Base-by-base conservation (phyloP, 2,888 invertebrate genomes). In the Pammene aurita region DNA sequence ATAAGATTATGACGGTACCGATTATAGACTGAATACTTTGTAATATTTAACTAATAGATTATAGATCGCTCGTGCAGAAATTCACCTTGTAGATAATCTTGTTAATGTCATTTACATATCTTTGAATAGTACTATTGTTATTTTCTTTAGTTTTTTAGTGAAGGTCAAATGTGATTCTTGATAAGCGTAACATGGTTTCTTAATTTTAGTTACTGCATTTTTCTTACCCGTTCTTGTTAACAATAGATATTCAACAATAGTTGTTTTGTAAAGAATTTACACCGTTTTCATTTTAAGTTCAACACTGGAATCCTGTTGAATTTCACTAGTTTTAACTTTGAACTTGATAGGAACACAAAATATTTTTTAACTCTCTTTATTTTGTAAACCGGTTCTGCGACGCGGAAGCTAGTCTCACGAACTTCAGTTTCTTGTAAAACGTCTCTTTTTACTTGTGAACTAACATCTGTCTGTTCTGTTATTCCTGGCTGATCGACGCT, bases 341-440 rank as follows among this genome's bases (percentile, higher is more conserved):
- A 77, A 74, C 72, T 76, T 74, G 76, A 74, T 73, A 76, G 75
- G 75, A 75, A 75, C 71, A 48, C 66, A 71, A 65, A 58, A 52
- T 73, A 75, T 72, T 76, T 76, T 77, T 75, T 73, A 78, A 74
- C 74, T 74, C 72, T 62, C 10, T 52, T 66, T 72, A 67, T 72
- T 73, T 58, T 62, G 61, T 50, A 65, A 85, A 90, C 90, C 84
- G 84, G 90, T 89, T 84, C 71, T 77, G 78, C 80, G 80, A 89
- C 80, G 74, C 89, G 90, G 90, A 91, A 90, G 87, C 76, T 76
- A 77, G 78, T 86, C 87, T 76, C 84, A 85, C 86, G 82, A 80
- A 85, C 84, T 88, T 84, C 84, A 82, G 85, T 86, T 89, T 85
- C 80, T 75, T 83, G 80, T 80, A 84, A 86, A 78, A 76, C 75